phyloP scores from a whole-genome alignment of 2,113 vertebrate genomes.

The Pantherophis guttatus region DNA sequence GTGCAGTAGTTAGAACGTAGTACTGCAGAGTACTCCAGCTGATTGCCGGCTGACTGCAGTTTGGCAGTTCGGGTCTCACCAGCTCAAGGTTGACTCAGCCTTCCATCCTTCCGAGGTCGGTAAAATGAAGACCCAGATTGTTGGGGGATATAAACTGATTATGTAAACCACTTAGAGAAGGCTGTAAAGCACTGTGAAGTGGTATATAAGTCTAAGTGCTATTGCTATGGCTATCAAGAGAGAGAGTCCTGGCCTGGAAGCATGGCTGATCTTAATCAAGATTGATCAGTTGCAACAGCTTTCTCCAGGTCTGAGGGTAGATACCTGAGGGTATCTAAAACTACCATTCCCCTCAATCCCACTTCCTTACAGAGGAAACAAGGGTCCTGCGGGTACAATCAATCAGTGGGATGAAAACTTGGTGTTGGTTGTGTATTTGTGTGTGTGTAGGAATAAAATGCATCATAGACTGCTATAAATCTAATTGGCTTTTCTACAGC shows the following conservation, averaged over 20 bases:
- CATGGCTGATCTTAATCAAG: not conserved
- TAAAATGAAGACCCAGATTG: no score
- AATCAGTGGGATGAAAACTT: not conserved
- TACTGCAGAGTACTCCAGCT: no score
- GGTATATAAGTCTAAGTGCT: no score
- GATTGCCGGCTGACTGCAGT: no score
- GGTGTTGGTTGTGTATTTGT: no score
- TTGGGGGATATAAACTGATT: no score
- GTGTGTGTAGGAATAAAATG: not conserved
- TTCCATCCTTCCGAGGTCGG: no score
- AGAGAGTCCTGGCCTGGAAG: not conserved
- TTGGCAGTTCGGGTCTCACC: no score
- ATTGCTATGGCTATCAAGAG: not conserved
- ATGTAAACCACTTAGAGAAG: no score
- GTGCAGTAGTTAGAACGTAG: no score
- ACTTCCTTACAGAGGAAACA: not conserved
- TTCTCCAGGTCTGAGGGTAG: not conserved
- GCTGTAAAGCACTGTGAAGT: no score
- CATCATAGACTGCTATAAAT: not conserved
- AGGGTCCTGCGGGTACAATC: not conserved
- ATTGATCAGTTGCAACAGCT: not conserved
- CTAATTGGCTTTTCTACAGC: not conserved
- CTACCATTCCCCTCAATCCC: not conserved
- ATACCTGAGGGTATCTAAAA: not conserved
- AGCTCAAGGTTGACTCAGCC: no score